These are phyloP conservation scores for Ctenoplectra terminalis DNA, from an alignment of 1,140 invertebrate genomes.

Conservation along the genomic window DNA sequence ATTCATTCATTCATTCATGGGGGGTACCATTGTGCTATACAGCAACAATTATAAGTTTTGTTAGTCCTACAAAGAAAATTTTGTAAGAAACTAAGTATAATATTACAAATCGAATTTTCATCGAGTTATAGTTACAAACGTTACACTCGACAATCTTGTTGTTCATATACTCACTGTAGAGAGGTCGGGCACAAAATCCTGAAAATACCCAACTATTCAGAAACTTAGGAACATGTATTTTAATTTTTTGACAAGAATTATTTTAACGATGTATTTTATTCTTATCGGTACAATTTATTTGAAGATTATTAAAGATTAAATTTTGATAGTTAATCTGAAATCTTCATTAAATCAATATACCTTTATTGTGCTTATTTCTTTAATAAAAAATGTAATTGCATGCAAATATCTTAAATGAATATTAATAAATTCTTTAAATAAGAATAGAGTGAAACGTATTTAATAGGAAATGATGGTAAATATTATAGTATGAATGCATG, in stretches of 20 bases:
- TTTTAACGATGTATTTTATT: conserved; percentile 21
- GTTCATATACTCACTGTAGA: conserved; percentile 83
- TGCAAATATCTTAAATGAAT: conserved; percentile 10
- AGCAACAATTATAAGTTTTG: conserved; percentile 73
- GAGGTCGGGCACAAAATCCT: conserved; percentile 84
- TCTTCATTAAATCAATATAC: conserved; percentile 13
- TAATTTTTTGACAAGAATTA: conserved; percentile 44
- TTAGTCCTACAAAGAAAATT: conserved; percentile 80
- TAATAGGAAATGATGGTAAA: conserved; percentile 19
- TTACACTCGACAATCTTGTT: conserved; percentile 80
- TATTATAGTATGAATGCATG: conserved; percentile 15
- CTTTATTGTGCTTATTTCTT: conserved; percentile 16
- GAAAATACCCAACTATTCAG: conserved; percentile 83
- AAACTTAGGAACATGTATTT: conserved; percentile 61
- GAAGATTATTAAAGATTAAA: background rate
- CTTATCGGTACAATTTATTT: conserved; percentile 22
- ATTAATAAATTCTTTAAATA: conserved; percentile 16
- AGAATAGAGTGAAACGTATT: conserved; percentile 3
- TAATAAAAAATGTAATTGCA: background rate
- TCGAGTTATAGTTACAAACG: conserved; percentile 78
- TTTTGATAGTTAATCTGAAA: background rate
- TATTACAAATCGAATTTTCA: conserved; percentile 71
- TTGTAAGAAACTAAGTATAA: conserved; percentile 67
- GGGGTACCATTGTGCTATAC: conserved; percentile 67
- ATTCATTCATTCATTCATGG: conserved; percentile 71